phyloP scores from a whole-genome alignment of 2,113 vertebrate species.

The Fulmarus glacialis region DNA sequence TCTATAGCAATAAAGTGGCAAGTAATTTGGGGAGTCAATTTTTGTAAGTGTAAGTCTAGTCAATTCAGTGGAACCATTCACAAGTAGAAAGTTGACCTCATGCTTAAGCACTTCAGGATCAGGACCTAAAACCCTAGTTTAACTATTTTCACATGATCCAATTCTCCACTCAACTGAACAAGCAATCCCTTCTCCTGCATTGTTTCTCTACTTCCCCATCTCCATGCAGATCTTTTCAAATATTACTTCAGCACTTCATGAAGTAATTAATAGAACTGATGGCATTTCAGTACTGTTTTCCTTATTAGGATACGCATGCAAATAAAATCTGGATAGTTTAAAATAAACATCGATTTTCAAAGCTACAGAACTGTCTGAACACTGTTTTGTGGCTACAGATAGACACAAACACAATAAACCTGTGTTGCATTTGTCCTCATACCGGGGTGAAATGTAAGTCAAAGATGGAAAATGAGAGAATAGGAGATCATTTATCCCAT shows the following conservation, averaged over 20 bases:
- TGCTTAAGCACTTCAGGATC: not conserved
- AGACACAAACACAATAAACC: not conserved
- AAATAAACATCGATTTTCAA: not conserved
- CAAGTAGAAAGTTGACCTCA: not conserved
- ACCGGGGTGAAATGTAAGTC: not conserved
- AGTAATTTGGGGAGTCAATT: not conserved
- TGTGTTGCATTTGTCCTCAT: not conserved
- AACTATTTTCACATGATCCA: not conserved
- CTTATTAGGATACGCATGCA: not conserved
- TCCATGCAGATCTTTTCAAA: not conserved
- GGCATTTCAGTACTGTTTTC: not conserved
- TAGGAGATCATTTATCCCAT: not conserved
- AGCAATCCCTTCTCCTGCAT: not conserved
- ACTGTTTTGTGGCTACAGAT: not conserved
- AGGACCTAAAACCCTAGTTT: not conserved
- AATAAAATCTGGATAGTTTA: not conserved
- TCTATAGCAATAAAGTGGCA: not conserved
- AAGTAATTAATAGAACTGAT: not conserved
- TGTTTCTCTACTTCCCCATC: not conserved
- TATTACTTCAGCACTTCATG: not conserved
- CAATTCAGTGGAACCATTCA: not conserved
- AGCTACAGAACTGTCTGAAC: not conserved
- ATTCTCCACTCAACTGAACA: not conserved
- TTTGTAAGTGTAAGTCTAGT: not conserved
- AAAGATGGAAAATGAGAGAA: not conserved